Evolutionary conservation across 1,140 invertebrate genomes (phyloP), one percentile per base, ranked within the genome.

Genomic region (Saccostrea glomerata): DNA sequence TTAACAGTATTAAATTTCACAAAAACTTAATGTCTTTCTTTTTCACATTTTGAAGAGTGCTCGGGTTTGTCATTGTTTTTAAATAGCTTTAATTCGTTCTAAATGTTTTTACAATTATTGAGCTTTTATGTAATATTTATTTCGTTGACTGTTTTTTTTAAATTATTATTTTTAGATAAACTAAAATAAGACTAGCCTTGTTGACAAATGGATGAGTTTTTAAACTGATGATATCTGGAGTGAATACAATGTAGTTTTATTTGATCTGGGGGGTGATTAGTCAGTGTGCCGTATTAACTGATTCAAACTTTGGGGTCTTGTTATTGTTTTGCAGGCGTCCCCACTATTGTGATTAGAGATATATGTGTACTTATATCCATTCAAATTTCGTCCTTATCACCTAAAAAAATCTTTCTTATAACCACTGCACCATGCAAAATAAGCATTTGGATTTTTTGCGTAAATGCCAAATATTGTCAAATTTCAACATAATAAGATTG

Each of bases 171-270:
- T 47, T 47, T 47, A 7, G 2, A 6, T 20, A 63, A 63, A 20
- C 15, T 63, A n/a, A 20, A 63, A 63, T 63, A 5, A 63, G 58
- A 63, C 58, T 77, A 30, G 23, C 13, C 25, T 36, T 77, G 70
- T 77, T 77, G 70, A 77, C 70, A 77, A 77, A 30, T 77, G 70
- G 70, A 77, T 77, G 25, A 15, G 70, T 17, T 77, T 73, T 77
- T 30, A 77, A 77, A 30, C 70, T 77, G 70, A 77, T 77, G 70
- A 77, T 77, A 77, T 77, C 70, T 3, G 11, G 70, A 11, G 70
- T 77, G 70, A 77, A 77, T 77, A 77, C 70, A 77, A 13, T 36
- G 70, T 15, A 77, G 60, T 40, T 77, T 77, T 77, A 77, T 77
- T 77, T 30, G 70, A 77, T 77, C 25, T 30, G 25, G 3, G 23